Evolutionary conservation across 2,113 vertebrate species (phyloP).

Genomic region (Pluvianellus socialis): DNA sequence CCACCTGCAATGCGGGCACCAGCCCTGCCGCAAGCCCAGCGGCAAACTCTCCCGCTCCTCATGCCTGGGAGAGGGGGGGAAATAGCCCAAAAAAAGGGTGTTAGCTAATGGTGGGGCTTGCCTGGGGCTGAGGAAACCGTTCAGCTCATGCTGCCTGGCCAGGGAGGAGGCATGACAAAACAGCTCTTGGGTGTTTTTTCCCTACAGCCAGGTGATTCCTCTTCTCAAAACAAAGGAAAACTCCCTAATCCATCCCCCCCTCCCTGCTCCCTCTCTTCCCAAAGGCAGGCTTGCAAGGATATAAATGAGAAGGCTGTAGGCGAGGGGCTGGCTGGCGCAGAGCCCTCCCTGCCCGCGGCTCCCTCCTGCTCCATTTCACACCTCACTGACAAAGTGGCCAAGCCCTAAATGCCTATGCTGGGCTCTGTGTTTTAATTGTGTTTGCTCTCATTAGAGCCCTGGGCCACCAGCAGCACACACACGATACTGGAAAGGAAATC

Average conservation of each 20-base stretch:
- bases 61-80: rapidly evolving
- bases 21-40: neutral
- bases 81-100: neutral
- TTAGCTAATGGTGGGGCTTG: neutral
- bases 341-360: neutral
- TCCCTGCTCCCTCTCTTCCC: neutral
- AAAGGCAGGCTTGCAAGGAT: neutral
- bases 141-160: neutral
- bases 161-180: neutral
- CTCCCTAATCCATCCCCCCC: rapidly evolving
- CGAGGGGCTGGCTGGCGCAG: rapidly evolving
- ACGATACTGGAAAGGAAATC: neutral
- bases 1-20: neutral
- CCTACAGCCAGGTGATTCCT: neutral
- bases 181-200: neutral
- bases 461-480: neutral
- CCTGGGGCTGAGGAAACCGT: neutral
- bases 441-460: conserved; percentile 8
- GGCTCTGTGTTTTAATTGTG: neutral
- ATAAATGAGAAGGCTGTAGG: neutral
- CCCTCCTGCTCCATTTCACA: neutral
- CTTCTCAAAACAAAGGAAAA: neutral
- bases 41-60: rapidly evolving
- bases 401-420: neutral
- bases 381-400: neutral